Evolutionary conservation across 2,797 vertebrate genomes (phyloP).

Genomic region (Gephyroberyx darwinii): DNA sequence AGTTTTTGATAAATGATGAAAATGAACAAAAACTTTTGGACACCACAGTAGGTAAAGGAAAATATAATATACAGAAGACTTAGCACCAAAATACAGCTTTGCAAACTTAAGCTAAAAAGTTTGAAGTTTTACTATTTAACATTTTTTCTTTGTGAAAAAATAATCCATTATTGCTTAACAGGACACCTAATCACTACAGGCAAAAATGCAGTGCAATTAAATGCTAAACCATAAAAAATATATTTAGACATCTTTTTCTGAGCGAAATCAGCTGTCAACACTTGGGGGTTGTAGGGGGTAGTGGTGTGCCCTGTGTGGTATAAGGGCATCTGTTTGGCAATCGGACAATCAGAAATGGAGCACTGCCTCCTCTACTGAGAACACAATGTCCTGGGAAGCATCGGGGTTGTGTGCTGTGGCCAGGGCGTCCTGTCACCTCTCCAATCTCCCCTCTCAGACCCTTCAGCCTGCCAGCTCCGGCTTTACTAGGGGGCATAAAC

Average conservation of each 20-base stretch:
- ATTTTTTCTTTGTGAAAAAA: background rate
- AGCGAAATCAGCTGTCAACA: too few species aligned
- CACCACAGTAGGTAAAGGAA: constrained; percentile 53
- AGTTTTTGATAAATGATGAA: too few species aligned
- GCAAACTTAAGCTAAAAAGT: constrained; percentile 23
- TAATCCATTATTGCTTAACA: background rate
- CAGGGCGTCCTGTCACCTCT: constrained; percentile 65
- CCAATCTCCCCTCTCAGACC: constrained; percentile 50
- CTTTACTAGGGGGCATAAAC: constrained; percentile 60
- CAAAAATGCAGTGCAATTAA: too few species aligned
- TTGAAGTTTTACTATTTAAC: constrained; percentile 31
- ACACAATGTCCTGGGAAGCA: constrained; percentile 80
- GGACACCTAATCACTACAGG: too few species aligned
- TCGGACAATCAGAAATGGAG: constrained; percentile 65
- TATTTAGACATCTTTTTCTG: too few species aligned
- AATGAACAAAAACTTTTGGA: constrained; percentile 34
- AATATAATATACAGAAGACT: constrained; percentile 59
- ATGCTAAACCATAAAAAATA: background rate
- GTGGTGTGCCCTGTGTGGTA: constrained; percentile 39
- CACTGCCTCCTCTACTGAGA: constrained; percentile 55
- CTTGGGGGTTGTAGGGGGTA: background rate
- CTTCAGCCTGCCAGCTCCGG: constrained; percentile 49
- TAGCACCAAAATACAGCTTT: constrained; percentile 23
- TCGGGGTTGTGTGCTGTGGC: constrained; percentile 56
- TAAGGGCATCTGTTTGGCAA: constrained; percentile 60